These are phyloP conservation scores for Aphaenogaster floridana DNA, from an alignment of 1,140 invertebrate genomes.

Conservation along the genomic window DNA sequence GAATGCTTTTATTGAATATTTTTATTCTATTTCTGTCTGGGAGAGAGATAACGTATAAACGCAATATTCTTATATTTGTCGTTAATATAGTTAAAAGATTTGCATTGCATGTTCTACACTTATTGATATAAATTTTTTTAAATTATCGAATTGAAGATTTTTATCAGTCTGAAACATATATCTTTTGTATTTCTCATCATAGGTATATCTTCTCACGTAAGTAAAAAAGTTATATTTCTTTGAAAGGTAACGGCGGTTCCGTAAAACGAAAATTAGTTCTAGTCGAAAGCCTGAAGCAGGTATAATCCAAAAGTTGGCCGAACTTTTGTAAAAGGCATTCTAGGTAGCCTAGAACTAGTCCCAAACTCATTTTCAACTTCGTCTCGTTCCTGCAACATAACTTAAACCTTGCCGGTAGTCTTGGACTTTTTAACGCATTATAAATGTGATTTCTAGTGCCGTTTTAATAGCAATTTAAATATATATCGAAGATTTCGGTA, in stretches of 20 bases:
- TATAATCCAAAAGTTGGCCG: slow-evolving; percentile 61
- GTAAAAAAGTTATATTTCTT: slow-evolving; percentile 60
- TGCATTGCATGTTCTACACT: background rate
- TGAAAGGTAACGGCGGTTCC: slow-evolving; percentile 50
- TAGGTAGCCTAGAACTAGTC: slow-evolving; percentile 62
- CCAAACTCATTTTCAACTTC: slow-evolving; percentile 63
- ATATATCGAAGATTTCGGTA: background rate
- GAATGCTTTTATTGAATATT: background rate
- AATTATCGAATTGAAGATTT: slow-evolving; percentile 5
- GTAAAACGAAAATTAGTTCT: slow-evolving; percentile 60
- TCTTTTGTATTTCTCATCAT: background rate
- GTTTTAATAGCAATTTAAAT: slow-evolving; percentile 39
- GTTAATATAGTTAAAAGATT: background rate
- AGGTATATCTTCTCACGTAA: slow-evolving; percentile 43
- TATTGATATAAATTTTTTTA: slow-evolving; percentile 1
- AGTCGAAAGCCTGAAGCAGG: slow-evolving; percentile 56
- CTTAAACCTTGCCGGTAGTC: slow-evolving; percentile 51
- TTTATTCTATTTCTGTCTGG: slow-evolving; percentile 4
- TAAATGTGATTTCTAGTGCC: slow-evolving; percentile 48
- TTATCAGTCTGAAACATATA: background rate
- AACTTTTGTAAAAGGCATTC: slow-evolving; percentile 63
- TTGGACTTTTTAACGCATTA: slow-evolving; percentile 48
- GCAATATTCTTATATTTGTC: background rate
- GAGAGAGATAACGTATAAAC: background rate
- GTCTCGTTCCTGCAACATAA: slow-evolving; percentile 55